phyloP scores from a whole-genome alignment of 2,113 vertebrate species.

The Calypte anna region DNA sequence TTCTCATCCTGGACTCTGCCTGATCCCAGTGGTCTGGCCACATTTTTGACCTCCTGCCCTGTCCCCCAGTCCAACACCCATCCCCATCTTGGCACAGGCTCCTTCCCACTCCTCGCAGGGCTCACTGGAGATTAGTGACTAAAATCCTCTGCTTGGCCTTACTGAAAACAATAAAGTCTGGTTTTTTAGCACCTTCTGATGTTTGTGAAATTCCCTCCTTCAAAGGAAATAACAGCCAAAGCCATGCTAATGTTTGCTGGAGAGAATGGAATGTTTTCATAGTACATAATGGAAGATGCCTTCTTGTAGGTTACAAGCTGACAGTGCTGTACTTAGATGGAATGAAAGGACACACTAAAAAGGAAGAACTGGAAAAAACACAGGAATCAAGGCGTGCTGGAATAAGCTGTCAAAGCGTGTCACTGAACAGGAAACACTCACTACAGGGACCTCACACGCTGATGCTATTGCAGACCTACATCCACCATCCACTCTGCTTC shows the following conservation, averaged over 20 bases:
- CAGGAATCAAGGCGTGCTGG: neutral
- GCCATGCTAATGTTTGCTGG: neutral
- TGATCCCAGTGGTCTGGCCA: too few relatives aligned
- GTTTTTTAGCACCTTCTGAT: neutral
- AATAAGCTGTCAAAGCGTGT: neutral
- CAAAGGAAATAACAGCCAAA: neutral
- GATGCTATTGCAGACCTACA: neutral
- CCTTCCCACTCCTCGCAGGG: fast-evolving
- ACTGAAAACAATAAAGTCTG: conserved; percentile 13
- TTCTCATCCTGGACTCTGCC: neutral
- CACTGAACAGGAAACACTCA: neutral
- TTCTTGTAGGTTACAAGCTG: neutral
- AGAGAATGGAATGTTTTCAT: neutral
- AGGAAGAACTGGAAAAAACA: neutral
- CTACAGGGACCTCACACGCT: neutral
- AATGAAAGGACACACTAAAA: neutral
- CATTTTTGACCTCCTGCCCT: neutral
- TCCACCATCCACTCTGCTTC: neutral
- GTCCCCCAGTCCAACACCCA: fast-evolving
- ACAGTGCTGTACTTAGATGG: neutral
- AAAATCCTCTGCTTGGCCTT: neutral
- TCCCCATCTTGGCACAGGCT: fast-evolving
- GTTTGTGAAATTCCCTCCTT: neutral
- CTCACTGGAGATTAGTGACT: neutral
- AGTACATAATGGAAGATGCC: neutral